Base-by-base conservation (phyloP, 1,140 invertebrate species). In the Temnothorax longispinosus region DNA sequence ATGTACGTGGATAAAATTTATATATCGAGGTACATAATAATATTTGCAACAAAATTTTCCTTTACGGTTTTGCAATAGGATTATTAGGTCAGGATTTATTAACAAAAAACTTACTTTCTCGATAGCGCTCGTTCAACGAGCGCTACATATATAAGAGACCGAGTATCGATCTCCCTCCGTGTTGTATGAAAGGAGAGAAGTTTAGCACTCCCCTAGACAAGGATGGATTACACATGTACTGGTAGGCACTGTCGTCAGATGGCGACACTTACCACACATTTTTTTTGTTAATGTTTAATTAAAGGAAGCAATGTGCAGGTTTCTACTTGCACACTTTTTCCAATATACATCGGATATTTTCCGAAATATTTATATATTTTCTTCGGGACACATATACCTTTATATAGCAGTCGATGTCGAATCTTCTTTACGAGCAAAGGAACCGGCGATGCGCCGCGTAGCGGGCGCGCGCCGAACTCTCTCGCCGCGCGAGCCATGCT, bases 121-220 rank as follows among this genome's bases (percentile, higher is more conserved):
- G 85, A 47, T 15, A 80, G 88, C 75, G 35, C 21, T 85, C n/a
- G 65, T 27, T 27, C 27, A 27, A 27, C 8, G 44, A 0, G 3
- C 18, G 0, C 3, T 91, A 67, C 0, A 3, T 94, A 94, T 94
- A 94, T 93, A 94, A 94, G 56, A 3, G 3, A 0, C 0, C 0
- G 2, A 4, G 6, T 27, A 5, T 2, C 0, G 0, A 27, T 27
- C 27, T 27, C 27, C 0, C 0, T 0, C 18, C 7, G 98, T 98
- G 98, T 98, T 97, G 97, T 98, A 98, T 97, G 97, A 98, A 98
- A 98, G 98, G 98, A 98, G 98, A 98, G 98, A 98, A 96, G 97
- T 98, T 98, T 98, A 98, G 98, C 98, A 98, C 98, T 98, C 98
- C 98, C 98, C 98, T 98, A 97, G 97, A 98, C 97, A 98, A 98